phyloP scores from a whole-genome alignment of 2,797 vertebrate species.

The Apogon hyalosoma region DNA sequence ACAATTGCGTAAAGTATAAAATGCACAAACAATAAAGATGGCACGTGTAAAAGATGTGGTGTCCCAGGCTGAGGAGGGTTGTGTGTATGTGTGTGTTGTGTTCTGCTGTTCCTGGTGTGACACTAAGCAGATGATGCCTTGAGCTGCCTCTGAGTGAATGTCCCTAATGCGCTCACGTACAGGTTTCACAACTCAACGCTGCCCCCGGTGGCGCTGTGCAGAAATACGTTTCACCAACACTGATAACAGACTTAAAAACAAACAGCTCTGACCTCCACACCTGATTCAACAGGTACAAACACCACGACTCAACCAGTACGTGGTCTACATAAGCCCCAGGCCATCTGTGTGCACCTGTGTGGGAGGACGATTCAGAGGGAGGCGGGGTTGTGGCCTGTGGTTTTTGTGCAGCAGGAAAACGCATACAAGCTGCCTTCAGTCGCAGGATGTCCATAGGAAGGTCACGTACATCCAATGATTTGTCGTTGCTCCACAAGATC shows the following conservation, averaged over 20 bases:
- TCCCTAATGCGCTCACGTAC: background rate
- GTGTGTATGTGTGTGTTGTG: constrained; percentile 2
- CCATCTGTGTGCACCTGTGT: constrained; percentile 7
- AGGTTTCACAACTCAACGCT: constrained; percentile 27
- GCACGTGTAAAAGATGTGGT: constrained; percentile 44
- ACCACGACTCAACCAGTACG: background rate
- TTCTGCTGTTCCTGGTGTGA: constrained; percentile 26
- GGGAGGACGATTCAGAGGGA: constrained; percentile 4
- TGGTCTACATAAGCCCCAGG: background rate
- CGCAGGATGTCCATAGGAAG: constrained; percentile 30
- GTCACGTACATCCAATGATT: constrained; percentile 52
- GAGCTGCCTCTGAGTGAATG: constrained; percentile 24
- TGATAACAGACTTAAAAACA: constrained; percentile 32
- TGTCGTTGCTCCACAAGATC: constrained; percentile 46
- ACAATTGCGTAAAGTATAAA: constrained; percentile 21
- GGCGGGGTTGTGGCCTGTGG: background rate
- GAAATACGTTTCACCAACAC: constrained; percentile 32
- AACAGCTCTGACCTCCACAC: constrained; percentile 1
- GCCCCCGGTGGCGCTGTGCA: constrained; percentile 42
- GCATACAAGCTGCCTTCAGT: constrained; percentile 53
- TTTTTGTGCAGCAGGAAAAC: constrained; percentile 41
- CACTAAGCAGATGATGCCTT: constrained; percentile 9
- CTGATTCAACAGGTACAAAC: constrained; percentile 15
- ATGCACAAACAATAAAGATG: constrained; percentile 39
- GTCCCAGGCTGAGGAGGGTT: constrained; percentile 9